These are phyloP conservation scores for Clunio marinus DNA, from an alignment of 2,888 invertebrate species.

Conservation along the genomic window DNA sequence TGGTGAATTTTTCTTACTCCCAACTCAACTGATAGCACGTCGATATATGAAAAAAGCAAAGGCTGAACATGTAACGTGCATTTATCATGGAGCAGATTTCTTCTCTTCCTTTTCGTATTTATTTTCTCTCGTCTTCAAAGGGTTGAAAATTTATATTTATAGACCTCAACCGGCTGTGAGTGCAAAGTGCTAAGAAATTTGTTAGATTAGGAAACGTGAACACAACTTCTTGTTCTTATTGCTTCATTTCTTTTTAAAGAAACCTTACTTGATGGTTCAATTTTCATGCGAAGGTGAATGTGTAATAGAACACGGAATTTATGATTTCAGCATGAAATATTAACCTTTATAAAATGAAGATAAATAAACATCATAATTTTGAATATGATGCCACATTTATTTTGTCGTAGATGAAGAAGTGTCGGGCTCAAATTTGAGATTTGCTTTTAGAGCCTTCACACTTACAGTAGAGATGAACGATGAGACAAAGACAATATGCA, in stretches of 20 bases:
- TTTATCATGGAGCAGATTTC: constrained; percentile 22
- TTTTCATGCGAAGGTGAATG: neutral
- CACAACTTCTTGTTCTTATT: too few relatives aligned
- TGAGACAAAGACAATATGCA: too few relatives aligned
- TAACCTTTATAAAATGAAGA: constrained; percentile 12
- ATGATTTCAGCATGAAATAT: neutral
- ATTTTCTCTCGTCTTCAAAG: neutral
- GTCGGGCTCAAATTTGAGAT: neutral
- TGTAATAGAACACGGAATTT: constrained; percentile 13
- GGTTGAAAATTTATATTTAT: constrained; percentile 21
- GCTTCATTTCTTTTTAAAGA: too few relatives aligned
- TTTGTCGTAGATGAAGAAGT: neutral
- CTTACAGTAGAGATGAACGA: too few relatives aligned
- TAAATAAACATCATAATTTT: neutral
- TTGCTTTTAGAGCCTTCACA: neutral
- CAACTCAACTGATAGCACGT: neutral
- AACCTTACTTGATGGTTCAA: neutral
- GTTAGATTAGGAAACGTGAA: neutral
- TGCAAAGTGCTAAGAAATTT: neutral
- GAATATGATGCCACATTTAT: neutral
- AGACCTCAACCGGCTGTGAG: neutral
- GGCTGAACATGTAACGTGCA: constrained; percentile 16
- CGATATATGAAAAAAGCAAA: neutral
- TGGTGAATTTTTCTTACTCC: neutral
- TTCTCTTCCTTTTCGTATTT: too few relatives aligned